These are phyloP conservation scores for Geotrypetes seraphini DNA, from an alignment of 2,797 vertebrate genomes.

Conservation along the genomic window DNA sequence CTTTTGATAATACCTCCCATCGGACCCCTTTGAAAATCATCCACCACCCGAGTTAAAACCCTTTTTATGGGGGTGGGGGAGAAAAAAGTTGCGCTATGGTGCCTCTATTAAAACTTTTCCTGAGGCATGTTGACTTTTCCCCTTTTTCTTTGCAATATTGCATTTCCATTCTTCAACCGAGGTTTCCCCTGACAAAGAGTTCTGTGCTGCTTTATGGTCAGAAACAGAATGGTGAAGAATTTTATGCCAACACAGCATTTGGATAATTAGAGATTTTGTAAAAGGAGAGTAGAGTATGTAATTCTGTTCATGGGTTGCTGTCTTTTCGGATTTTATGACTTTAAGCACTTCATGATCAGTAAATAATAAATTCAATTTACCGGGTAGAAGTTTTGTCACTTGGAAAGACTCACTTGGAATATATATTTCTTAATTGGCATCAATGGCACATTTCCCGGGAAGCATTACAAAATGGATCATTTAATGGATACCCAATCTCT, in stretches of 20 bases:
- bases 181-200: slow-evolving; percentile 13
- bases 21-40: too few relatives aligned
- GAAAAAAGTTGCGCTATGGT: too few relatives aligned
- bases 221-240: slow-evolving; percentile 2
- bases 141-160: too few relatives aligned
- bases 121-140: too few relatives aligned
- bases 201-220: background rate
- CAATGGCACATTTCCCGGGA: slow-evolving; percentile 60
- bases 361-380: slow-evolving; percentile 63
- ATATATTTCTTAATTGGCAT: slow-evolving; percentile 70
- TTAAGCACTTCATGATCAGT: slow-evolving; percentile 49
- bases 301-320: slow-evolving; percentile 29
- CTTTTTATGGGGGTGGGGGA: too few relatives aligned
- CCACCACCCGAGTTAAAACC: too few relatives aligned
- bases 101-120: too few relatives aligned
- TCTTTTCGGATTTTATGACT: slow-evolving; percentile 29
- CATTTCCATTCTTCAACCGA: too few relatives aligned
- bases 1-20: too few relatives aligned
- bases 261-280: slow-evolving; percentile 31
- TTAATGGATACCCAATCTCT: slow-evolving; percentile 69
- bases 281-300: slow-evolving; percentile 17
- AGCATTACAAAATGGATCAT: slow-evolving; percentile 67
- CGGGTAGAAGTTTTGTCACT: slow-evolving; percentile 51
- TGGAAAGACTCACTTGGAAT: slow-evolving; percentile 54
- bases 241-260: slow-evolving; percentile 2